Evolutionary conservation across 1,140 invertebrate genomes (phyloP), one percentile per base, ranked within the genome.

Genomic region (Heliconius nattereri): DNA sequence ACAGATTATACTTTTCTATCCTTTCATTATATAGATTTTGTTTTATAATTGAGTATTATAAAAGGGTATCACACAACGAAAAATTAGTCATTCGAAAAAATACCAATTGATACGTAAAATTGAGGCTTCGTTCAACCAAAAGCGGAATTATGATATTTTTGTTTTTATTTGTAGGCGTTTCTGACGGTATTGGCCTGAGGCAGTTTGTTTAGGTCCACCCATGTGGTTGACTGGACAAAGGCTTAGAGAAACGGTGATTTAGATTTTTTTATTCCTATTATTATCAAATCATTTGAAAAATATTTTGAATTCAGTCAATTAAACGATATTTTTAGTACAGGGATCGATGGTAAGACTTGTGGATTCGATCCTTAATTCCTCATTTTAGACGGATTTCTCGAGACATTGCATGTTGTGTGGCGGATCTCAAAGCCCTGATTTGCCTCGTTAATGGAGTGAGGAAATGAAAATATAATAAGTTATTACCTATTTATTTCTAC

Each of bases 181-280:
- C 49, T 79, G 52, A 78, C 72, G 52, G 60, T 13, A n/a, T 45
- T 29, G 16, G 71, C 79, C 40, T 77, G 52, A 32, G 54, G 79
- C 79, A 54, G 52, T 76, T 76, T 76, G 70, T 80, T 80, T 76
- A 80, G 71, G 73, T 35, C 54, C 75, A 80, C 35, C 75, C 16
- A 73, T 52, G 70, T 70, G 79, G 23, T 76, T 73, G 76, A 72
- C 60, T 60, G 32, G 52, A 66, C 79, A 76, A 76, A 80, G 73
- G 78, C 40, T 60, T 66, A 16, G 26, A 66, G 57, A 26, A 66
- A 19, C 60, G 16, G 40, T 45, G 60, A 52, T 66, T 66, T 66
- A 29, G 60, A 66, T 66, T 66, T 66, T 29, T 66, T 66, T n/a
- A 26, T 60, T 23, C 9, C 8, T 60, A 9, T 5, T 26, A 60